Percentiles rank a stretch among this genome's conserved stretches.
Evolutionary conservation across 1,140 invertebrate species (phyloP).

Genomic region (Capitella teleta): DNA sequence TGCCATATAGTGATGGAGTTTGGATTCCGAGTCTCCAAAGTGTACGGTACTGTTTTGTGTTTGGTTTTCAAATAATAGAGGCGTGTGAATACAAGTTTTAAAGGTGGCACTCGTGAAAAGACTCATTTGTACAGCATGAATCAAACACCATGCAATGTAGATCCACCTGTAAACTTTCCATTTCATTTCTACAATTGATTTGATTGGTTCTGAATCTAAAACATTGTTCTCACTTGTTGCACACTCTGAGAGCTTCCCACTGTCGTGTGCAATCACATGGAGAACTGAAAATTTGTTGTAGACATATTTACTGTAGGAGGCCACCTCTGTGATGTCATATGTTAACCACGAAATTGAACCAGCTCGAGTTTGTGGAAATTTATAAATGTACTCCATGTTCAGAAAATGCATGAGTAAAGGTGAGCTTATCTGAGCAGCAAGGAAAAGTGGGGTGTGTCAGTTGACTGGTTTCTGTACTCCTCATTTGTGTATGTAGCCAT

Average conservation of each 20-base stretch:
- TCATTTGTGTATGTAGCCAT: too few relatives aligned
- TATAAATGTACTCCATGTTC: too few relatives aligned
- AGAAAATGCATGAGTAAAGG: too few relatives aligned
- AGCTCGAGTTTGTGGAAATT: too few relatives aligned
- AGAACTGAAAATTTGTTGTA: constrained; percentile 13
- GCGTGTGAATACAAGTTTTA: not conserved
- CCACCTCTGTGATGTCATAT: constrained; percentile 11
- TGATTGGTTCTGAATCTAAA: constrained; percentile 12
- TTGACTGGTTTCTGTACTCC: too few relatives aligned
- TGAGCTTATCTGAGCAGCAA: too few relatives aligned
- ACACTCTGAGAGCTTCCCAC: constrained; percentile 1
- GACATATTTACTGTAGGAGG: not conserved
- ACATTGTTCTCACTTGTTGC: constrained; percentile 8
- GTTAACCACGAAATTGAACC: constrained; percentile 11
- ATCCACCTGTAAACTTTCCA: constrained; percentile 8
- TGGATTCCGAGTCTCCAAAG: too few relatives aligned
- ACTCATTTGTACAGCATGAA: constrained; percentile 4
- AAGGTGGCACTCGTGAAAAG: constrained; percentile 1
- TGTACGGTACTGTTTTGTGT: too few relatives aligned
- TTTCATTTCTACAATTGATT: not conserved
- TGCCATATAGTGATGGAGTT: too few relatives aligned
- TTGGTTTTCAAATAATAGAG: too few relatives aligned
- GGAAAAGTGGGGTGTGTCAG: too few relatives aligned
- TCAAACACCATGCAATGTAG: constrained; percentile 7
- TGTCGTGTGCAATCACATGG: constrained; percentile 8